Base-by-base conservation (phyloP, 2,113 vertebrate genomes). In the Ramphastos sulfuratus region DNA sequence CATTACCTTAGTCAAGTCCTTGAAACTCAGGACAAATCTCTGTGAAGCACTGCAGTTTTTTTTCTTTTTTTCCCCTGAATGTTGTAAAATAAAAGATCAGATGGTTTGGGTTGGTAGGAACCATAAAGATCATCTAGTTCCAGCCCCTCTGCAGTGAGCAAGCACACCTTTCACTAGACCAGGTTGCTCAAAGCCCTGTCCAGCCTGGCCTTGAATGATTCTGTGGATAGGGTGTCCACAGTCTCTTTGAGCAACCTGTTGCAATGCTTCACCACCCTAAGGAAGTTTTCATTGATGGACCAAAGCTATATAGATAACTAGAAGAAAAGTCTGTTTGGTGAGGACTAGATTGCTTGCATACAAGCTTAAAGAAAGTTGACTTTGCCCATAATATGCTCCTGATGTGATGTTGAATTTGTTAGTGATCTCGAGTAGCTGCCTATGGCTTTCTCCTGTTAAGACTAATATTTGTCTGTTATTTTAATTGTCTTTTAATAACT, bases 391-490 rank as follows among this genome's bases (percentile, higher is more conserved):
- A 83, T 64, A 64, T 19, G 33, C 27, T 31, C 10, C 33, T 15
- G 6, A 6, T 19, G 10, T 52, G 27, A 12, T 69, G 75, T 66
- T 59, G 4, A 42, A 78, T 48, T 24, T 31, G 3, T 42, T 15
- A 23, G 21, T 24, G 50, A 52, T 6, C 6, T 48, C 15, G 31
- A 24, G 11, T 56, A 8, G 23, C 37, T 78, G 31, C 12, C 25
- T 27, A 10, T 9, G 10, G 5, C 10, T 65, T 42, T 78, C 65
- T 33, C 27, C 13, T 81, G 3, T 3, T 1, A 0, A 6, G 15
- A 33, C 6, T n/a, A n/a, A 19, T 59, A n/a, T 11, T 60, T 72
- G 3, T 33, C 61, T 50, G 3, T 52, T 82, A 24, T 52, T 93
- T 67, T 55, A 58, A 10, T 27, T 61, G 5, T 75, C 13, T 69